These are phyloP conservation scores for Papilio aristodemus DNA, from an alignment of 1,140 invertebrate species.

Conservation along the genomic window DNA sequence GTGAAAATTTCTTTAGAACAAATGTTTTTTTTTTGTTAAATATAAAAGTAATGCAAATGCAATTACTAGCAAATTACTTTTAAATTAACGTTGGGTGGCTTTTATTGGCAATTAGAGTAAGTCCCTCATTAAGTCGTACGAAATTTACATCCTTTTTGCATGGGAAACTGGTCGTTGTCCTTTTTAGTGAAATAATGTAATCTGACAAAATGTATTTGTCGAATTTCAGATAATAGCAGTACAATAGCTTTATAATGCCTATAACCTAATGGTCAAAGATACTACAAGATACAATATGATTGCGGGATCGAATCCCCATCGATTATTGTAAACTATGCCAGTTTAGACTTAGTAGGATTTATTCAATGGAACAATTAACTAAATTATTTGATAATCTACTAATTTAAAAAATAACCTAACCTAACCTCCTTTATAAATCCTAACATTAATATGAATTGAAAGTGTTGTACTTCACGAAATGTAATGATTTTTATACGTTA, in stretches of 20 bases:
- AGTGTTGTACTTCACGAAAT: no score
- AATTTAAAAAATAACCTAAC: no score
- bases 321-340: no score
- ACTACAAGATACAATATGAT: no score
- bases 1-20: background rate
- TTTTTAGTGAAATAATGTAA: slow-evolving; percentile 8
- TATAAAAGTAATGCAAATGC: background rate
- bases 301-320: no score
- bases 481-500: no score
- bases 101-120: slow-evolving; percentile 8
- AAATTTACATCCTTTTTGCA: slow-evolving; percentile 17
- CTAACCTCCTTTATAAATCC: no score
- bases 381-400: no score
- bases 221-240: background rate
- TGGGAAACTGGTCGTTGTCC: slow-evolving; percentile 9
- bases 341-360: no score
- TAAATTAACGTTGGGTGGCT: slow-evolving; percentile 17
- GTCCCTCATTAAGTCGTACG: slow-evolving; percentile 14
- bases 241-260: background rate
- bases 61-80: slow-evolving; percentile 20
- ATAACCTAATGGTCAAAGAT: no score
- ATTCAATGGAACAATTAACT: no score
- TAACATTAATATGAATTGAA: no score
- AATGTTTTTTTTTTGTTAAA: slow-evolving; percentile 3
- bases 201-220: background rate